Evolutionary conservation across 2,888 invertebrate genomes (phyloP), one percentile per base, ranked within the genome.

Genomic region (Stramonita haemastoma): DNA sequence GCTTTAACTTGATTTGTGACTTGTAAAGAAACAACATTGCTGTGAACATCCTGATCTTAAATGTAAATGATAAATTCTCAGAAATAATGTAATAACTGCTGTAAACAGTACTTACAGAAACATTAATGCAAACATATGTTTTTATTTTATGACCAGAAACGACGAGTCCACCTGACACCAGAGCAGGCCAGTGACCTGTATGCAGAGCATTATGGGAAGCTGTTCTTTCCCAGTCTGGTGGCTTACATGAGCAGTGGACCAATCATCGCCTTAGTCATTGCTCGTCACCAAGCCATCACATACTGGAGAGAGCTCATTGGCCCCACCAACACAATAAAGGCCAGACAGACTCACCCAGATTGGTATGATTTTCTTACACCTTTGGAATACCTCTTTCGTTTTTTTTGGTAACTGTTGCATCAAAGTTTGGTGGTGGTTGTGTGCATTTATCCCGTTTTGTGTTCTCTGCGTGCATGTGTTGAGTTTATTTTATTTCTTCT

Each of bases 131-230:
- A n/a, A n/a, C n/a, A n/a, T n/a, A n/a, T n/a, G n/a, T n/a, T 60
- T 57, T 66, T 17, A 22, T 2, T 34, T 32, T 36, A 34, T 86
- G 86, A 34, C 86, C 96, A 98, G 97, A 97, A 97, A 93, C 97
- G 98, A 90, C 96, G 97, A 92, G 96, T 98, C 0, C 97, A 97
- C 88, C 96, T 99, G 90, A 98, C 98, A 0, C 97, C 98, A 0
- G 98, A 98, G 96, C 98, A 98, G 96, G 98, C 98, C 0, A 98
- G 98, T 0, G 98, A 98, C 94, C 97, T 99, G 93, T 98, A 98
- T 96, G 97, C 97, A 6, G 97, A 98, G 87, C 97, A 97, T 95
- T 98, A 97, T 94, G 98, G 98, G 0, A 97, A 97, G 89, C 96
- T 97, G 46, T 97, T 97, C 93, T 98, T 98, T 95, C 97, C 98